Evolutionary conservation across 1,140 invertebrate genomes (phyloP).

Genomic region (Pentalonia nigronervosa): DNA sequence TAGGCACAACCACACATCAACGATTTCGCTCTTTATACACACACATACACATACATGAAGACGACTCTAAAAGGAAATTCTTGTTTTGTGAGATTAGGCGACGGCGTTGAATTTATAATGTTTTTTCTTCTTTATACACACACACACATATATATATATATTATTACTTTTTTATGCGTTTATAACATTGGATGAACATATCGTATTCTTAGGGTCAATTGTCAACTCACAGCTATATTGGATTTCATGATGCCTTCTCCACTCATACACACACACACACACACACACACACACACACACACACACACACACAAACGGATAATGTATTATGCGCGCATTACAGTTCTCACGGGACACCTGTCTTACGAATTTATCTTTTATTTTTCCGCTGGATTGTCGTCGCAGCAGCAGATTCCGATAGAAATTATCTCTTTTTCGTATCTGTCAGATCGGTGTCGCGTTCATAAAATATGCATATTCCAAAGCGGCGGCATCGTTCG

Average conservation of each 20-base stretch:
- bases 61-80: constrained; percentile 58
- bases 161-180: constrained; percentile 51
- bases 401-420: constrained; percentile 40
- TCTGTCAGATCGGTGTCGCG: constrained; percentile 58
- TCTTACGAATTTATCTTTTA: constrained; percentile 58
- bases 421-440: constrained; percentile 58
- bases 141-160: background rate
- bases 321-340: constrained; percentile 55
- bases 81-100: constrained; percentile 57
- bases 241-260: constrained; percentile 52
- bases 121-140: constrained; percentile 25
- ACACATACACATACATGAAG: constrained; percentile 25
- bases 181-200: constrained; percentile 48
- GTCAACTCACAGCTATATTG: constrained; percentile 56
- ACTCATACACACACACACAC: constrained; percentile 5
- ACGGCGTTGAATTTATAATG: constrained; percentile 57
- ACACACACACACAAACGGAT: constrained; percentile 22
- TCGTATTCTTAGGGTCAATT: constrained; percentile 56
- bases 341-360: constrained; percentile 57
- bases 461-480: constrained; percentile 55
- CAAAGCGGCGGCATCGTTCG: constrained; percentile 16
- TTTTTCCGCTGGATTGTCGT: constrained; percentile 50
- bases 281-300: constrained; percentile 14
- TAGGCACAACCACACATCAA: constrained; percentile 22
- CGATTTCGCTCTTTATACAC: constrained; percentile 52